Conservation (phyloP, 2,113 vertebrate genomes). For the Chaetops frenatus region DNA sequence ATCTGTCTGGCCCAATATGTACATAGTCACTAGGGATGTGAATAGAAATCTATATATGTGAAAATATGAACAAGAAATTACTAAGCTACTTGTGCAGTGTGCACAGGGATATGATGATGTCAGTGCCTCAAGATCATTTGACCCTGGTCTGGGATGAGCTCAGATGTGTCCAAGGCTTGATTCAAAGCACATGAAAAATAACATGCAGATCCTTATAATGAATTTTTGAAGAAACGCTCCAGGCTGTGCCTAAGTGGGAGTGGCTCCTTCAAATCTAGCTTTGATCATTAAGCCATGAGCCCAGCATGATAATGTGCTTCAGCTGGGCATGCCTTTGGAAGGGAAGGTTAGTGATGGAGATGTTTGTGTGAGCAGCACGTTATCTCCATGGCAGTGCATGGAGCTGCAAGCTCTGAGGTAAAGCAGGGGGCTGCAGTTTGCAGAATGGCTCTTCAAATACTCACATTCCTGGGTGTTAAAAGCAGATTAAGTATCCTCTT, state of each 20-base stretch:
- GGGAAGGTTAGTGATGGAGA: background rate
- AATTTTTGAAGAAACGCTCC: background rate
- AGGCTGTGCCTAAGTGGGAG: background rate
- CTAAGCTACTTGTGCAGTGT: background rate
- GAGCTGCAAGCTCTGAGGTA: background rate
- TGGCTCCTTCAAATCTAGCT: background rate
- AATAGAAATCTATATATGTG: background rate
- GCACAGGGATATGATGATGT: rapidly evolving
- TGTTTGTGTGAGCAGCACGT: rapidly evolving
- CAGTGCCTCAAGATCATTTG: background rate
- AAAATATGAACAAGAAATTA: background rate
- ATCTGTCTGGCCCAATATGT: background rate
- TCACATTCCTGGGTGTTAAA: background rate
- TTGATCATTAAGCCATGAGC: background rate
- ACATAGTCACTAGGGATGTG: background rate
- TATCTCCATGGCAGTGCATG: background rate
- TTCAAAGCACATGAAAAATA: background rate
- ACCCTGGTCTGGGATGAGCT: background rate
- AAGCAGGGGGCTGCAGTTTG: background rate
- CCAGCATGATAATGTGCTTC: background rate
- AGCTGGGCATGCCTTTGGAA: background rate
- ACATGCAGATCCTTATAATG: background rate
- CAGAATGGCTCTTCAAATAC: background rate
- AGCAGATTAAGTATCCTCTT: background rate
- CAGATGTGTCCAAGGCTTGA: background rate